Base-by-base conservation (phyloP, 2,113 vertebrate species). In the Gobiocypris rarus region DNA sequence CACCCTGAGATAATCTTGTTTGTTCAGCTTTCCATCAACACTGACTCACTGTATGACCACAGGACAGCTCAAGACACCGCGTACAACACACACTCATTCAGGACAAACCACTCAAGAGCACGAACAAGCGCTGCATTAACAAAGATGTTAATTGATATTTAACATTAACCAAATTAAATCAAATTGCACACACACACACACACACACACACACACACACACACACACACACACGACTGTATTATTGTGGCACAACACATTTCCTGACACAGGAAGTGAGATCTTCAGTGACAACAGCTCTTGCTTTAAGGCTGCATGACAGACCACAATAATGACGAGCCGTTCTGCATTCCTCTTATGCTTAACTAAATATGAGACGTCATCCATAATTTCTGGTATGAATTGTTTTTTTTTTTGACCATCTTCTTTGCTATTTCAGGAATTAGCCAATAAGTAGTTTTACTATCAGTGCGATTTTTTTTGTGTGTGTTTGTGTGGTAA, bases 251-350 rank as follows among this genome's bases (percentile, higher is more conserved):
- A 73, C 11, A n/a, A 70, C 67, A 73, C 22, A 19, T 22, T 71
- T 71, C 67, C 67, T 71, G 31, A 24, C 9, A 43, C 76, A 79
- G 76, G 76, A 79, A 45, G 38, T 63, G 76, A 28, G 38, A 38
- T 59, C 11, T 56, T 41, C 19, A 38, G 28, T 38, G 56, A 45
- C 9, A 61, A 28, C 38, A 19, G 56, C 38, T 78, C 2, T 61
- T 78, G 56, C n/a, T 59, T n/a, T 61, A n/a, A 78, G n/a, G n/a
- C 58, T 79, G 38, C 26, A 13, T 0, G 56, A 63, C 56, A 79
- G n/a, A 63, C 76, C 56, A 61, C 76, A 79, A 11, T 10, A 4
- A 11, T 1, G 14, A 3, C n/a, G 38, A 77, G 11, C 19, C 52
- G 17, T 45, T 61, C 11, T 61, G 14, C 75, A 43, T 58, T 17